phyloP scores from a whole-genome alignment of 2,797 vertebrate genomes.

The Myiotriccus ornatus region DNA sequence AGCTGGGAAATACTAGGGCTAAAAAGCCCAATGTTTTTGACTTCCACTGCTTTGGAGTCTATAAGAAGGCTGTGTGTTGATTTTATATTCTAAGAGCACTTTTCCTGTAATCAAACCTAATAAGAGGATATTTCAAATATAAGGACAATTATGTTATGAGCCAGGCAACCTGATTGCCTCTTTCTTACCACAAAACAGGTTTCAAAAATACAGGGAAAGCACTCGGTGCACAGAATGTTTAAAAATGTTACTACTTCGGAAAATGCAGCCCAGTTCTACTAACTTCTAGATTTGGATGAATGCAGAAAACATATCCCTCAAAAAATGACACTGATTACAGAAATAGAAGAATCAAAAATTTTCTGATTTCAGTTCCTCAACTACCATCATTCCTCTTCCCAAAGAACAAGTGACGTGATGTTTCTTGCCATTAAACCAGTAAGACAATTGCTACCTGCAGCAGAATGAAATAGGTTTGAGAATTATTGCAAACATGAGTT shows the following conservation, averaged over 20 bases:
- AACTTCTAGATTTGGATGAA: not conserved
- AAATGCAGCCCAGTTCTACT: not conserved
- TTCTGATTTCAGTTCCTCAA: not conserved
- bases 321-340: not conserved
- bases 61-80: not conserved
- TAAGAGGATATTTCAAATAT: not conserved
- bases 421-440: not conserved
- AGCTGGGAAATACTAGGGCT: not conserved
- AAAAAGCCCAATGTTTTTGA: not conserved
- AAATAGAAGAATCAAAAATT: not conserved
- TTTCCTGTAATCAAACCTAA: not conserved
- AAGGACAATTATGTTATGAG: not conserved
- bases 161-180: not conserved
- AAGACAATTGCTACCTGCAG: not conserved
- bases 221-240: not conserved
- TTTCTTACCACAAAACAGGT: not conserved
- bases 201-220: not conserved
- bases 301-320: not conserved
- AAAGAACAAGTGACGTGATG: not conserved
- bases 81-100: not conserved
- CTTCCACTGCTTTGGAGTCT: not conserved
- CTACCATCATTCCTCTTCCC: not conserved
- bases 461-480: not conserved
- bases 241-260: not conserved
- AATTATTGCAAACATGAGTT: not conserved